Percentiles rank a stretch among this genome's conserved stretches.
These are phyloP conservation scores for Campoplex nolae DNA, from an alignment of 2,888 invertebrate genomes.

Conservation along the genomic window DNA sequence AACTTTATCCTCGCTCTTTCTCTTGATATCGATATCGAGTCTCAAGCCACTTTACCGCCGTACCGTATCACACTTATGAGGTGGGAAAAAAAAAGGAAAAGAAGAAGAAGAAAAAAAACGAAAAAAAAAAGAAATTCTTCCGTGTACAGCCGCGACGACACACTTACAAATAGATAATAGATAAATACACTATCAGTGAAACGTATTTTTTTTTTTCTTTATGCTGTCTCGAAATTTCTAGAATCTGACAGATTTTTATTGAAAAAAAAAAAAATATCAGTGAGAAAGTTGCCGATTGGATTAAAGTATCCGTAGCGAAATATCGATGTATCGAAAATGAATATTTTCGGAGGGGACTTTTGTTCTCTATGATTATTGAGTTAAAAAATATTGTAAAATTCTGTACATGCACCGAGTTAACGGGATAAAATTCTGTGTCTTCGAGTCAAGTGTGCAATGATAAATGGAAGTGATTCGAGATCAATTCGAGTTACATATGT, in stretches of 20 bases:
- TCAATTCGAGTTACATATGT: constrained; percentile 34
- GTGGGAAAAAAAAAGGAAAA: neutral
- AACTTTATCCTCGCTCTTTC: constrained; percentile 24
- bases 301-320: neutral
- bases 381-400: neutral
- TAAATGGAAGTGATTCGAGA: constrained; percentile 9
- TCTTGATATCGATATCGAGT: constrained; percentile 31
- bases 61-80: constrained; percentile 1
- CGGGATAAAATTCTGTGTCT: neutral
- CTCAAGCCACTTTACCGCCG: neutral
- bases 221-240: neutral
- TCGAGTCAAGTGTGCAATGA: neutral
- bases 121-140: neutral
- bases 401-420: neutral
- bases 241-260: neutral
- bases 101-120: neutral
- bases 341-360: neutral
- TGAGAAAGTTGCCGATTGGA: neutral
- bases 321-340: neutral
- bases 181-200: neutral
- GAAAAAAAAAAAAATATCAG: neutral
- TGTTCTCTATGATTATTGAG: neutral
- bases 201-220: neutral
- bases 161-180: neutral
- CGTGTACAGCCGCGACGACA: neutral